A percentile compares a stretch with the other conserved stretches of the same genome.
Conservation (phyloP, 2,888 invertebrate genomes). For the Yponomeuta evonymella region DNA sequence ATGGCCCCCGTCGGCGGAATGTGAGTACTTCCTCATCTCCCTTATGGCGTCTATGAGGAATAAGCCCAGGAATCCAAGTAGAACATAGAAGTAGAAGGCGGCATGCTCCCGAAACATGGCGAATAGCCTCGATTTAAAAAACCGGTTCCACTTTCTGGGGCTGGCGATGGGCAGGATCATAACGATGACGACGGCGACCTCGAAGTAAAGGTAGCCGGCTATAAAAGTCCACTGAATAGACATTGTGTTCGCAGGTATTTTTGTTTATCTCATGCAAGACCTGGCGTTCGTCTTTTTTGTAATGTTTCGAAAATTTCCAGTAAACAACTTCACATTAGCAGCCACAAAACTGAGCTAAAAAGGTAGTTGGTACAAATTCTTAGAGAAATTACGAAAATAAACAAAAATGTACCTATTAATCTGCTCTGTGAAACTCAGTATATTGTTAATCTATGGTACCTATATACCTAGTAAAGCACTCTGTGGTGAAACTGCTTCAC, state of each 20-base stretch:
- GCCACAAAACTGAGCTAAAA: background rate
- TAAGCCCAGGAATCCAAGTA: conserved; percentile 75
- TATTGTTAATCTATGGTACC: too few species aligned
- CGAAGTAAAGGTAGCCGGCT: conserved; percentile 82
- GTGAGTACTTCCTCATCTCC: conserved; percentile 82
- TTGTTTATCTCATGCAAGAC: background rate
- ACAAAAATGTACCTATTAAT: too few species aligned
- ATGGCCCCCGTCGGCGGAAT: conserved; percentile 53
- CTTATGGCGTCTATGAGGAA: conserved; percentile 83
- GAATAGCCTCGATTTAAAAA: conserved; percentile 84
- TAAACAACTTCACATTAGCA: background rate
- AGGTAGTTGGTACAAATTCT: too few species aligned
- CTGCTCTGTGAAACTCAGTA: too few species aligned
- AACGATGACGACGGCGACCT: conserved; percentile 78
- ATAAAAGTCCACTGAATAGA: conserved; percentile 88
- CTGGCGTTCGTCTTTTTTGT: background rate
- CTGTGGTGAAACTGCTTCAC: too few species aligned
- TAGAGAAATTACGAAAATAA: too few species aligned
- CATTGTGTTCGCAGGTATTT: conserved; percentile 61
- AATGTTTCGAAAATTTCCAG: background rate
- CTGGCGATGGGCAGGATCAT: conserved; percentile 83
- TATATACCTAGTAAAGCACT: too few species aligned
- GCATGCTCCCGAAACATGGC: conserved; percentile 78
- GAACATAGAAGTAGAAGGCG: conserved; percentile 80
- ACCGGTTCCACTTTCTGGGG: conserved; percentile 83